Conservation (phyloP, 2,888 invertebrate species). For the Myathropa florea region DNA sequence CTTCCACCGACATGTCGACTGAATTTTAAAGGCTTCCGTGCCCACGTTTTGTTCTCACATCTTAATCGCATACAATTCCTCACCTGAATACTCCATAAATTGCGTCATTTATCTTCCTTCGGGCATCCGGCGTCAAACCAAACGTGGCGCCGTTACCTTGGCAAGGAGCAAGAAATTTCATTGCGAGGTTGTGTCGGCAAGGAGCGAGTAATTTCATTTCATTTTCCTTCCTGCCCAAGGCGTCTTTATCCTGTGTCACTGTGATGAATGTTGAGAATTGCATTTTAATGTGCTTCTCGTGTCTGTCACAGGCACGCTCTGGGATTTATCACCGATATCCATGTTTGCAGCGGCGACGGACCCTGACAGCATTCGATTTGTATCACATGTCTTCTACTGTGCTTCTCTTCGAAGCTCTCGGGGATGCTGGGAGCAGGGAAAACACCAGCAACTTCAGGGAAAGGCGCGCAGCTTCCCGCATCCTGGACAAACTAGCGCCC, state of each 20-base stretch:
- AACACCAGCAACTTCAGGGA: no score
- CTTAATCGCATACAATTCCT: not conserved
- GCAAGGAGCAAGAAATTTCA: not conserved
- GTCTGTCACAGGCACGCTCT: no score
- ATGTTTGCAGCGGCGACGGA: no score
- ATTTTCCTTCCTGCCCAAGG: not conserved
- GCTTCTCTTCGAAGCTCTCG: no score
- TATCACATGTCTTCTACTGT: no score
- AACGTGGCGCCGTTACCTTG: not conserved
- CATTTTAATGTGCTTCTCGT: not conserved
- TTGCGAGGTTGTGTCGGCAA: not conserved
- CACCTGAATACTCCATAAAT: not conserved
- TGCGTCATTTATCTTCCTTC: constrained; percentile 3
- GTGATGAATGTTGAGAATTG: constrained; percentile 19
- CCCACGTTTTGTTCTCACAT: not conserved
- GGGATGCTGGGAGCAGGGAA: no score
- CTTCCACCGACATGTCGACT: not conserved
- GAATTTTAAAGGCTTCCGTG: not conserved
- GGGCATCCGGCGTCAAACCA: not conserved
- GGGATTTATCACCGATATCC: not conserved
- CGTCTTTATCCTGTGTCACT: not conserved
- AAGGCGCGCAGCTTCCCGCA: no score
- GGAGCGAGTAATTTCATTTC: not conserved
- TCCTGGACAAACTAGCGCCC: no score
- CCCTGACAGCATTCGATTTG: no score